Base-by-base conservation (phyloP, 1,140 invertebrate genomes). In the Drosophila suzukii region DNA sequence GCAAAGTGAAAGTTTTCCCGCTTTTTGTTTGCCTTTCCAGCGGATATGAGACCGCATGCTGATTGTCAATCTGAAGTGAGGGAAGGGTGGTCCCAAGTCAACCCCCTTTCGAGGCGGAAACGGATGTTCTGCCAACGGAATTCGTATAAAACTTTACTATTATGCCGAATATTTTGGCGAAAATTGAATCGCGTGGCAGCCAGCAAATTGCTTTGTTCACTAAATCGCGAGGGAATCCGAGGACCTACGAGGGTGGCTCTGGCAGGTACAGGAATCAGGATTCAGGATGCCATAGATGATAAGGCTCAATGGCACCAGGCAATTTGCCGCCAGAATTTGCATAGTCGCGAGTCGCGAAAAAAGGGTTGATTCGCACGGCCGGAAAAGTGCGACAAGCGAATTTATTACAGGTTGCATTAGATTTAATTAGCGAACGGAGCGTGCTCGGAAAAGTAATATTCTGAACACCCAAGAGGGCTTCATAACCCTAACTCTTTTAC, bases 351-450 rank as follows among this genome's bases (percentile, higher is more conserved):
- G 8, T 7, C 6, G 47, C 49, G 65, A 59, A 62, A 44, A 75
- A 88, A 88, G 84, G 84, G 84, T 88, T 88, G 84, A 63, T 73
- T 51, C 66, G 71, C 79, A 88, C 79, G 75, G 49, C 72, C 84
- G 84, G 84, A 88, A 72, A 74, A 43, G 27, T 54, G 54, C 63
- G 71, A 73, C 80, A 86, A 81, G 77, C 70, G 83, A 91, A 91
- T 91, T 91, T 91, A 91, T 91, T 91, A 83, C 80, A 84, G 89
- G 80, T 91, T 81, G 65, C 83, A 91, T 91, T 84, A 91, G 81
- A 91, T 91, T 89, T 91, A 89, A 91, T 91, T 91, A 68, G 32
- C 24, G 43, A n/a, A 17, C 13, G 70, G 50, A 57, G 51, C 85
- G 85, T 81, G 81, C 34, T 41, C 74, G 77, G 77, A 89, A 77